Conservation (phyloP, 2,888 invertebrate genomes). For the Eilema caniola region DNA sequence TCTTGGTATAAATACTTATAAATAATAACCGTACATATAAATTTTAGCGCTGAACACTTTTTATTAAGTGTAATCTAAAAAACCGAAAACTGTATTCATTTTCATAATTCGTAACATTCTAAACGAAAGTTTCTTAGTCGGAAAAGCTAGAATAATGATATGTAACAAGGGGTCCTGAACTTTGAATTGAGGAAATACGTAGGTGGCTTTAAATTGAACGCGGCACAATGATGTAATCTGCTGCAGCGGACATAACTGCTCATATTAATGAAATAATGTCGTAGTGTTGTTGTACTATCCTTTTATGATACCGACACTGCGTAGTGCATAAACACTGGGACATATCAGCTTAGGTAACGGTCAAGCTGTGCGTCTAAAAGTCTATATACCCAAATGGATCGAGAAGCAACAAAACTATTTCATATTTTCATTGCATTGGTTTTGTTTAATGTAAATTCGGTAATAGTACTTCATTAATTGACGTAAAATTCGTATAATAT, state of each 20-base stretch:
- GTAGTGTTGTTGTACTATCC: slow-evolving; percentile 7
- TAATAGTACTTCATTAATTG: too few relatives aligned
- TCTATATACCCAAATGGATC: too few relatives aligned
- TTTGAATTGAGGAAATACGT: slow-evolving; percentile 21
- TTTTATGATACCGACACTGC: slow-evolving; percentile 18
- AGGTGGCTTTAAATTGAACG: slow-evolving; percentile 24
- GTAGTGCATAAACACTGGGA: background rate
- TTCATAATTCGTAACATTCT: background rate
- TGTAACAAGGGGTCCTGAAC: slow-evolving; percentile 14
- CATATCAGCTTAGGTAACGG: background rate
- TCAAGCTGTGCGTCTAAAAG: background rate
- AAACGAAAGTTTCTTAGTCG: background rate
- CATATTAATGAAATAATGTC: slow-evolving; percentile 22
- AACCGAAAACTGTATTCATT: background rate
- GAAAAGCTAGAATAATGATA: background rate
- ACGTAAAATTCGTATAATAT: too few relatives aligned
- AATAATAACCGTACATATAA: too few relatives aligned
- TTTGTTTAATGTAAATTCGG: too few relatives aligned
- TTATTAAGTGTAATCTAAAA: background rate
- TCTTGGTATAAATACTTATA: too few relatives aligned
- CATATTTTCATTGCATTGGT: too few relatives aligned
- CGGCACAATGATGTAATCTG: slow-evolving; percentile 21
- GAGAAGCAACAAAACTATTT: too few relatives aligned
- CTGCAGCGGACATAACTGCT: slow-evolving; percentile 16
- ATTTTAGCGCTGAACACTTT: too few relatives aligned